Evolutionary conservation across 2,797 vertebrate genomes (phyloP).

Genomic region (Typhlichthys eigenmanni): DNA sequence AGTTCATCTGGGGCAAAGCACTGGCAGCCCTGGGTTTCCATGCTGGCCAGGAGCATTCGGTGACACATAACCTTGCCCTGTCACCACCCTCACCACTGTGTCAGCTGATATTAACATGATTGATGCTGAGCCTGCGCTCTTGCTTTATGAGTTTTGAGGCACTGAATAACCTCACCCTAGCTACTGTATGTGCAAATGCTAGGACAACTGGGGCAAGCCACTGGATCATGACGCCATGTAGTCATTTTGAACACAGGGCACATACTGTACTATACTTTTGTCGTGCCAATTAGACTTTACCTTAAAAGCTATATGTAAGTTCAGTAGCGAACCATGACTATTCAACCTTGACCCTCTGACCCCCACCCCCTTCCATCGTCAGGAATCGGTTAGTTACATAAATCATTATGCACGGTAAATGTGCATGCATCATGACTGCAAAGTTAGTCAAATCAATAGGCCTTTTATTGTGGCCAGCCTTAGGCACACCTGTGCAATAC

Average conservation of each 20-base stretch:
- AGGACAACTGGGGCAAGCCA: conserved; percentile 67
- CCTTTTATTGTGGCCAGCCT: too few species aligned
- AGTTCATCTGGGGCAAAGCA: conserved; percentile 60
- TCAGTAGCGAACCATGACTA: too few species aligned
- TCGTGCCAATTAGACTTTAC: conserved; percentile 36
- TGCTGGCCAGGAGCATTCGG: conserved; percentile 66
- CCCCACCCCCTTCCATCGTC: too few species aligned
- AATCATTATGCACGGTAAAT: too few species aligned
- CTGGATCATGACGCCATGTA: conserved; percentile 61
- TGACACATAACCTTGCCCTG: conserved; percentile 84
- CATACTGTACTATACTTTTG: conserved; percentile 39
- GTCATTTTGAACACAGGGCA: conserved; percentile 61
- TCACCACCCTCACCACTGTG: conserved; percentile 80
- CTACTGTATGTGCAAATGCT: conserved; percentile 54
- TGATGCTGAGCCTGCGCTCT: conserved; percentile 75
- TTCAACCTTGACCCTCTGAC: too few species aligned
- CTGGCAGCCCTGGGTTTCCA: conserved; percentile 68
- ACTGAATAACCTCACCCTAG: conserved; percentile 77
- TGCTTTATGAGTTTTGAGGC: conserved; percentile 71
- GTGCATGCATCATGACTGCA: too few species aligned
- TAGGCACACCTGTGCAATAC: too few species aligned
- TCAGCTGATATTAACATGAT: conserved; percentile 77
- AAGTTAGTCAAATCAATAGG: too few species aligned
- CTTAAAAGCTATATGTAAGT: too few species aligned
- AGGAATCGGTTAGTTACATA: too few species aligned